A percentile compares a stretch with the other conserved stretches of the same genome.
These are phyloP conservation scores for Tenebrosternarchus preto DNA, from an alignment of 2,113 vertebrate genomes.

Conservation along the genomic window DNA sequence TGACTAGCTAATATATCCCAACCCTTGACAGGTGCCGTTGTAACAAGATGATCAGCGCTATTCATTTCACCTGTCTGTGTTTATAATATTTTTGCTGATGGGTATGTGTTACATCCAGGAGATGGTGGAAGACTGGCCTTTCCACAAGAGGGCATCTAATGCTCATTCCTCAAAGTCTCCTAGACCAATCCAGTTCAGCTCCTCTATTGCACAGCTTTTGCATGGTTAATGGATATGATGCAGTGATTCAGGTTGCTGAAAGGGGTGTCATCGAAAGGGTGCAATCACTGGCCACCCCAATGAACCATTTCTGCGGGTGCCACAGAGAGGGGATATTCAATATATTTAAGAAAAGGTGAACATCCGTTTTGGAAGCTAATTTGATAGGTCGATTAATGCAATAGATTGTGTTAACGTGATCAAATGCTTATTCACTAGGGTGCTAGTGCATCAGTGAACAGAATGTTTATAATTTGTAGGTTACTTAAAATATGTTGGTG, in stretches of 20 bases:
- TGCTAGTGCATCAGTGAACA: background rate
- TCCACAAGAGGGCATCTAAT: constrained; percentile 41
- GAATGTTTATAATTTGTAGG: background rate
- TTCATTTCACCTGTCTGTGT: no score
- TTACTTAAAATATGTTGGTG: background rate
- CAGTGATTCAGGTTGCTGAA: background rate
- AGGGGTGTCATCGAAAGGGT: no score
- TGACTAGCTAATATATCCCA: no score
- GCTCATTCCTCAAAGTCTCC: background rate
- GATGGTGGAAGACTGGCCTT: background rate
- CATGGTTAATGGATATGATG: background rate
- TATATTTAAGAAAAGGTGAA: background rate
- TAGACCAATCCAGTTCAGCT: background rate
- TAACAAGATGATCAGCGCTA: no score
- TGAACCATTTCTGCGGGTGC: no score
- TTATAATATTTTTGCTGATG: no score
- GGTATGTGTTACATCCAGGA: no score
- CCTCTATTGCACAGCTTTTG: background rate
- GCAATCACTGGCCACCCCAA: no score
- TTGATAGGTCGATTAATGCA: background rate
- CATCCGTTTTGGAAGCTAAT: background rate
- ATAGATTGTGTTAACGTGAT: background rate
- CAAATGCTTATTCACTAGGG: background rate
- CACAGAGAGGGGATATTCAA: background rate
- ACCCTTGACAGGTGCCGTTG: no score